These are phyloP conservation scores for Sphaeramia orbicularis DNA, from an alignment of 2,797 vertebrate species.

Conservation along the genomic window DNA sequence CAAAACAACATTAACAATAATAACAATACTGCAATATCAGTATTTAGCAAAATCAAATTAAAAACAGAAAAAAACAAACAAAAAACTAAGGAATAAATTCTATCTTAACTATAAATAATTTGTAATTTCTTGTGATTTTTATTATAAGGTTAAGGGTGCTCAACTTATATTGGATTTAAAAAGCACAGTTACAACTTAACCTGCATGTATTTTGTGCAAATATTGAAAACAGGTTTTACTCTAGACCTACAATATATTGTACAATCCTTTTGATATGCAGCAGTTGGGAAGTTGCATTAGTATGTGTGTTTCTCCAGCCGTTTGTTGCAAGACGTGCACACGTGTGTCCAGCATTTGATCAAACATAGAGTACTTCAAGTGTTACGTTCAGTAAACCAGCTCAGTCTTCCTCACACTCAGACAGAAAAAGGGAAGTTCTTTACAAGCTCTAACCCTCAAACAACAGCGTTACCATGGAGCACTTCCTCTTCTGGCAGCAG, in stretches of 20 bases:
- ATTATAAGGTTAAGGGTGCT: slow-evolving; percentile 9
- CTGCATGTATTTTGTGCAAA: neutral
- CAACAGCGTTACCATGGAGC: slow-evolving; percentile 67
- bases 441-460: slow-evolving; percentile 57
- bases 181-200: neutral
- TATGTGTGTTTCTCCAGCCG: neutral
- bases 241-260: too few relatives aligned
- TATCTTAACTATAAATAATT: too few relatives aligned
- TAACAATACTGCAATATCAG: too few relatives aligned
- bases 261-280: neutral
- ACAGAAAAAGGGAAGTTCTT: slow-evolving; percentile 78
- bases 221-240: neutral
- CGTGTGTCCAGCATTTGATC: slow-evolving; percentile 20
- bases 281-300: slow-evolving; percentile 4
- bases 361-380: slow-evolving; percentile 25
- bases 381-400: slow-evolving; percentile 27
- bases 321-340: slow-evolving; percentile 25
- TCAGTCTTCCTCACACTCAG: slow-evolving; percentile 48
- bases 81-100: too few relatives aligned
- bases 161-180: neutral
- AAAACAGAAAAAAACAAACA: too few relatives aligned
- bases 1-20: too few relatives aligned
- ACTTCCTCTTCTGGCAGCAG: slow-evolving; percentile 79
- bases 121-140: too few relatives aligned
- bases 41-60: too few relatives aligned